Percentiles rank a stretch among this genome's conserved stretches.
phyloP scores from a whole-genome alignment of 1,140 invertebrate genomes.

The Bradynema listronoti region DNA sequence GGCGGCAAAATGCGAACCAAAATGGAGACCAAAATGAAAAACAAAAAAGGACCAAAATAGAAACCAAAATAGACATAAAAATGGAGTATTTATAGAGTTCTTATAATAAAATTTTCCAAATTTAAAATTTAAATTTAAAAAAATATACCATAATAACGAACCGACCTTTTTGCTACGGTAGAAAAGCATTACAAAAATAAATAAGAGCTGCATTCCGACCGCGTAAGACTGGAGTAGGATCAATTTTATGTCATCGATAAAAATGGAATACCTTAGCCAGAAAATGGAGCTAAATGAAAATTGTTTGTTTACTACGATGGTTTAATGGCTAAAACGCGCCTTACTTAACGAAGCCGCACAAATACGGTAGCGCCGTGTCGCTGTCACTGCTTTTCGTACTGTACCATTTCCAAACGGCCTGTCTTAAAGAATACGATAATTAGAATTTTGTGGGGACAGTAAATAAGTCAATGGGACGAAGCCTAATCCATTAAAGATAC shows the following conservation, averaged over 20 bases:
- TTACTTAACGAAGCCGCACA: slow-evolving; percentile 47
- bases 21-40: too few species aligned
- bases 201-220: slow-evolving; percentile 48
- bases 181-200: slow-evolving; percentile 40
- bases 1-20: too few species aligned
- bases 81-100: too few species aligned
- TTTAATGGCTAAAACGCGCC: neutral
- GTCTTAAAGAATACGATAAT: slow-evolving; percentile 32
- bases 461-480: too few species aligned
- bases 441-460: neutral
- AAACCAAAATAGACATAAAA: too few species aligned
- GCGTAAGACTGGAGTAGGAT: slow-evolving; percentile 51
- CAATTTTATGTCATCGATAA: slow-evolving; percentile 50
- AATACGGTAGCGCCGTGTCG: slow-evolving; percentile 50
- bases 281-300: slow-evolving; percentile 34
- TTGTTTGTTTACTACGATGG: slow-evolving; percentile 1
- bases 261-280: slow-evolving; percentile 52
- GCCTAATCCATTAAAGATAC: too few species aligned
- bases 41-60: too few species aligned
- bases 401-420: slow-evolving; percentile 54
- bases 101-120: slow-evolving; percentile 3
- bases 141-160: neutral
- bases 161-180: slow-evolving; percentile 49
- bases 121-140: slow-evolving; percentile 8
- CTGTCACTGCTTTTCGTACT: slow-evolving; percentile 42